These are phyloP conservation scores for Saguinus imperator DNA, from an alignment of 2,113 vertebrate species.

Conservation along the genomic window DNA sequence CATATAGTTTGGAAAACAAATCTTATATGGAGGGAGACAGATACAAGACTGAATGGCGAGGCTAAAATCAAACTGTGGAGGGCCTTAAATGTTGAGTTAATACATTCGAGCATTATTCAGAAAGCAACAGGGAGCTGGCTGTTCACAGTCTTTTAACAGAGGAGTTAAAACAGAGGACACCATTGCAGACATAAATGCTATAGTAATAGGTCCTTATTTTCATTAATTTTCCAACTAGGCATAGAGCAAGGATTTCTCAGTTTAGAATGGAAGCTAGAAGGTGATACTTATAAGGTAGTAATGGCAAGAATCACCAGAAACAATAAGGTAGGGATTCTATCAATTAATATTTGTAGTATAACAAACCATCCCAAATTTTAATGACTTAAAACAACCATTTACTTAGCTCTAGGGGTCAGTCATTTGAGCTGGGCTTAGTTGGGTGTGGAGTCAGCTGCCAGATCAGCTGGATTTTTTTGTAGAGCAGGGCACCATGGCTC, in stretches of 20 bases:
- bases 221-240: not conserved
- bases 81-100: not conserved
- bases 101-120: not conserved
- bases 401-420: not conserved
- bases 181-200: not conserved
- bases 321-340: not conserved
- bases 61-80: not conserved
- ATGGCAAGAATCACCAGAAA: not conserved
- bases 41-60: not conserved
- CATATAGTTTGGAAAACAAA: not conserved
- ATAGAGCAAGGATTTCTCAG: not conserved
- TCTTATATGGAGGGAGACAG: not conserved
- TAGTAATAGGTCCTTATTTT: not conserved
- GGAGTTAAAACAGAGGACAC: not conserved
- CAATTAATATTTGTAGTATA: not conserved
- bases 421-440: not conserved
- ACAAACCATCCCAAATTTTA: not conserved
- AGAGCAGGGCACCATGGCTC: fast-evolving
- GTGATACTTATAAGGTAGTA: not conserved
- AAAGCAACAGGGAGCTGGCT: not conserved
- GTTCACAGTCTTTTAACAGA: not conserved
- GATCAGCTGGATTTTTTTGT: not conserved
- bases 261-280: not conserved
- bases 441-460: not conserved
- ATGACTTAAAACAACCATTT: not conserved